A percentile compares a stretch with the other conserved stretches of the same genome.
Conservation (phyloP, 2,113 vertebrate species). For the Gavia stellata region DNA sequence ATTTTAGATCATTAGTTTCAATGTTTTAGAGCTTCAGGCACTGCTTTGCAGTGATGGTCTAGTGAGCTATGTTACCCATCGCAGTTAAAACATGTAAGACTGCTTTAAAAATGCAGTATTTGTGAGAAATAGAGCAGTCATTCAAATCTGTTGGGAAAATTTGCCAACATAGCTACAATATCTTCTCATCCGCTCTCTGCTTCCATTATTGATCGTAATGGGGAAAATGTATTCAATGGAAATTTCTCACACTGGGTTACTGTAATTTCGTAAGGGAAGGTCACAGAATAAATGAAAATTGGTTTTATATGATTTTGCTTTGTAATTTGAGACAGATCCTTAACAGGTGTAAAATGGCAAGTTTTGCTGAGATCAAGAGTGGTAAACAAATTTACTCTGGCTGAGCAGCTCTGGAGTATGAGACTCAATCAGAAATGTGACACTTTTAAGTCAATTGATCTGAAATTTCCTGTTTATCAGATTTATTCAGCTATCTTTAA, state of each 20-base stretch:
- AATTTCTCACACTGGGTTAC: not conserved
- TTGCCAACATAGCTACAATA: not conserved
- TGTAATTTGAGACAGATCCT: not conserved
- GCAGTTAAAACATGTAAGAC: not conserved
- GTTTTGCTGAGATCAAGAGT: not conserved
- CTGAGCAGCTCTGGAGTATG: not conserved
- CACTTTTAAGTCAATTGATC: not conserved
- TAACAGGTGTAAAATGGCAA: not conserved
- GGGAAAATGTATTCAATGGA: slow-evolving; percentile 6
- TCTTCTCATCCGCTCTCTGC: not conserved
- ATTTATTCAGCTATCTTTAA: not conserved
- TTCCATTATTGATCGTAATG: not conserved
- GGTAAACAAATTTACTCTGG: not conserved
- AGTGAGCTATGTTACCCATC: not conserved
- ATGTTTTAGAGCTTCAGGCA: slow-evolving; percentile 6
- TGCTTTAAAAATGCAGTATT: slow-evolving; percentile 22
- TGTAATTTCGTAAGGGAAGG: not conserved
- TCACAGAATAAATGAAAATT: slow-evolving; percentile 13
- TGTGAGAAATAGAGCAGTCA: slow-evolving; percentile 7
- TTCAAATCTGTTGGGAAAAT: not conserved
- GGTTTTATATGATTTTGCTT: not conserved
- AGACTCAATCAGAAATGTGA: not conserved
- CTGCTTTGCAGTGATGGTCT: not conserved
- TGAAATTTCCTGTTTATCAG: not conserved
- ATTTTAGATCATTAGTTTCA: slow-evolving; percentile 40